Percentiles rank a stretch among this genome's conserved stretches.
These are phyloP conservation scores for Phacellophora camtschatica DNA, from an alignment of 30 jellyfish, hydroid and myxozoan genomes.

Conservation along the genomic window DNA sequence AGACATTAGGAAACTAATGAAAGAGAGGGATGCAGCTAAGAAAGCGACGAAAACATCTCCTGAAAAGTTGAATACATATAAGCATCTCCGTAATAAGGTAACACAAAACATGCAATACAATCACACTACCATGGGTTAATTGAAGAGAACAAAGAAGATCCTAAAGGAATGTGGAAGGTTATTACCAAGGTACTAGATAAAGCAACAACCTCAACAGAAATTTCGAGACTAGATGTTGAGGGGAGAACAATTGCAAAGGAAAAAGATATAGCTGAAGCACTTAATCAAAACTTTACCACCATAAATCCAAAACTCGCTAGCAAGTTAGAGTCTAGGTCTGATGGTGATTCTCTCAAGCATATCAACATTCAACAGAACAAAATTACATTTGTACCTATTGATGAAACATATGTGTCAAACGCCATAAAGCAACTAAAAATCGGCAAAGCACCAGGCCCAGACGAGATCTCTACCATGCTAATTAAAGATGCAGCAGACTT, in stretches of 20 bases:
- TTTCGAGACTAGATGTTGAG: slow-evolving; percentile 16
- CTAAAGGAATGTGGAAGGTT: not conserved
- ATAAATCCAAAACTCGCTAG: slow-evolving; percentile 17
- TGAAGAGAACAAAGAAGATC: not conserved
- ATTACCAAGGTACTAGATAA: slow-evolving; percentile 12
- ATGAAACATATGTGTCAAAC: too few relatives aligned
- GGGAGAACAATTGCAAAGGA: slow-evolving; percentile 16
- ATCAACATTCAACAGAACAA: not conserved
- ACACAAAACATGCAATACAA: not conserved
- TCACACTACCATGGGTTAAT: not conserved
- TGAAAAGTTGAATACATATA: not conserved
- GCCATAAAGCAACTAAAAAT: slow-evolving; percentile 1
- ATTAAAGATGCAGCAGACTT: not conserved
- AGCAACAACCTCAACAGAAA: not conserved
- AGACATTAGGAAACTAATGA: slow-evolving; percentile 14
- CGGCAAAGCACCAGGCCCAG: slow-evolving; percentile 8
- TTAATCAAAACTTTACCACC: not conserved
- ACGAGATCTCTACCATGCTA: not conserved
- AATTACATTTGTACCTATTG: not conserved
- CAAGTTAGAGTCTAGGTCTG: not conserved
- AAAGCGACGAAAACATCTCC: slow-evolving; percentile 17
- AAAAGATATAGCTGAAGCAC: slow-evolving; percentile 38
- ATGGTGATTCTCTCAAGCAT: slow-evolving; percentile 22
- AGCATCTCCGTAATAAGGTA: slow-evolving; percentile 17
- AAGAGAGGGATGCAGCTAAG: slow-evolving; percentile 30